Conservation (phyloP, 2,797 vertebrate species). For the Dipus sagitta region DNA sequence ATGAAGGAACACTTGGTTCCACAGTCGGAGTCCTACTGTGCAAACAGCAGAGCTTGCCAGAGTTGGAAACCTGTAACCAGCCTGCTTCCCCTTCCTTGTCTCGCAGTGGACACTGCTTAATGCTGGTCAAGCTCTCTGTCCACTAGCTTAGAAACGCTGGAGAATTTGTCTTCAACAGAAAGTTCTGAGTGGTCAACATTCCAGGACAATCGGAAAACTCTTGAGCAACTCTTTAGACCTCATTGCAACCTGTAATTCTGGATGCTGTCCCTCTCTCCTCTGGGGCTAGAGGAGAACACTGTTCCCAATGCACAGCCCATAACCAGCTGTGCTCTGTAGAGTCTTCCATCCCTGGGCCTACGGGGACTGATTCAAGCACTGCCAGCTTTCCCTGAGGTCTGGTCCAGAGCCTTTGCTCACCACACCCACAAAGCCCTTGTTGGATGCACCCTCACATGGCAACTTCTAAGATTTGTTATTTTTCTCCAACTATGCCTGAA, state of each 20-base stretch:
- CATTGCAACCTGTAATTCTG: neutral
- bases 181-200: conserved; percentile 22
- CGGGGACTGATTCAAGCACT: neutral
- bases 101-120: neutral
- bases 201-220: neutral
- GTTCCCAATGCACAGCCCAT: neutral
- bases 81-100: neutral
- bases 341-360: conserved; percentile 42
- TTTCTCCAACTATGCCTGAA: conserved; percentile 21
- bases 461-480: conserved; percentile 43
- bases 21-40: neutral
- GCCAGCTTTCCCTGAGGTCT: conserved; percentile 48
- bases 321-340: conserved; percentile 8
- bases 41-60: neutral
- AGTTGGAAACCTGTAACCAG: neutral
- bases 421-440: neutral
- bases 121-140: conserved; percentile 4
- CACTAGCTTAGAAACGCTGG: neutral
- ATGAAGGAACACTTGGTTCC: neutral
- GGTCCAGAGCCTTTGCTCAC: conserved; percentile 6
- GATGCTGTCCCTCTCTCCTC: neutral
- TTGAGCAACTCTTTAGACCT: conserved; percentile 9
- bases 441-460: neutral
- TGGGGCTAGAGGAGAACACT: neutral
- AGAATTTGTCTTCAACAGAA: conserved; percentile 39